Conservation (phyloP, 2,888 invertebrate species). For the Calameuta filiformis region DNA sequence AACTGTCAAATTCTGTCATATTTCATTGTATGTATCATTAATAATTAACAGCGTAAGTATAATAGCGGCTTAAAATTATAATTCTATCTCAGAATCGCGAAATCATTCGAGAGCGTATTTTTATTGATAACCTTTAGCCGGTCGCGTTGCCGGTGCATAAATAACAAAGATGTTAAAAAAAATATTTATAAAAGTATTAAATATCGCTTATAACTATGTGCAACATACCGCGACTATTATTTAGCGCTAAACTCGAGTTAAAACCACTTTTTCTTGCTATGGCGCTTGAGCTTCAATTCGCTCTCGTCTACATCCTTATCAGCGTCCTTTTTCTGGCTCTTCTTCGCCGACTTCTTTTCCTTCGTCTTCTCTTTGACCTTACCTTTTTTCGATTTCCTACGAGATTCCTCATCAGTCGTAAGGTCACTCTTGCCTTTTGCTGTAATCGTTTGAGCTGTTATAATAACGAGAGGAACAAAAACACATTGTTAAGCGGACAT, state of each 20-base stretch:
- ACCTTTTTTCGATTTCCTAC: slow-evolving; percentile 67
- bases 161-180: slow-evolving; percentile 26
- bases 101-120: slow-evolving; percentile 3
- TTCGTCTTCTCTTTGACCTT: slow-evolving; percentile 68
- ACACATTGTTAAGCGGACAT: background rate
- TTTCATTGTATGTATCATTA: slow-evolving; percentile 3
- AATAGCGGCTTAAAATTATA: background rate
- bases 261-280: slow-evolving; percentile 70
- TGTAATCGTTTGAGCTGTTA: slow-evolving; percentile 39
- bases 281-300: slow-evolving; percentile 65
- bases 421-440: slow-evolving; percentile 69
- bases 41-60: background rate
- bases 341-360: slow-evolving; percentile 64
- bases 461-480: background rate
- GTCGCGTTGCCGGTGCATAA: slow-evolving; percentile 15
- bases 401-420: slow-evolving; percentile 50
- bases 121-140: slow-evolving; percentile 26
- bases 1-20: slow-evolving; percentile 18
- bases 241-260: slow-evolving; percentile 32
- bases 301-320: slow-evolving; percentile 73
- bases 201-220: slow-evolving; percentile 33
- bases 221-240: background rate
- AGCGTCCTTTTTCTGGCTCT: slow-evolving; percentile 68
- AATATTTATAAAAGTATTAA: slow-evolving; percentile 40
- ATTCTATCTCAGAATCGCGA: slow-evolving; percentile 20